Evolutionary conservation across 2,888 invertebrate genomes (phyloP).

Genomic region (Prenolepis imparis): DNA sequence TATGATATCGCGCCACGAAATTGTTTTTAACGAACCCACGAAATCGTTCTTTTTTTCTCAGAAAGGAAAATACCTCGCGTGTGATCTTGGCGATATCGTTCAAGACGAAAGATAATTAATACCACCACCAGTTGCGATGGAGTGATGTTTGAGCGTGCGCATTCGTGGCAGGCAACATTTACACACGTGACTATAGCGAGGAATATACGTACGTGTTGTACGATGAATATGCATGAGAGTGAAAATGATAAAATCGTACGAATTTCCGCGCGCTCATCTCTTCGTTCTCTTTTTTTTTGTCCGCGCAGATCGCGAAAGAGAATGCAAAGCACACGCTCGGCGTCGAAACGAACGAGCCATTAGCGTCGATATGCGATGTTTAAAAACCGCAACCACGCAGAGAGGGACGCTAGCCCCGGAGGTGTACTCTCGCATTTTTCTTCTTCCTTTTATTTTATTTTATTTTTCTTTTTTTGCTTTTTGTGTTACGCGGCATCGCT

Average conservation of each 20-base stretch:
- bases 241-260: conserved; percentile 75
- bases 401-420: conserved; percentile 47
- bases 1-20: conserved; percentile 17
- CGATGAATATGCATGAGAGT: conserved; percentile 75
- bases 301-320: conserved; percentile 17
- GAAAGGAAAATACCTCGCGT: neutral
- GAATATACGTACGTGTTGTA: conserved; percentile 54
- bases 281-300: neutral
- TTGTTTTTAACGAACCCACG: conserved; percentile 30
- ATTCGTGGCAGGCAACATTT: conserved; percentile 43
- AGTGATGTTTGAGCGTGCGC: conserved; percentile 44
- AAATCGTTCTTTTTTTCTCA: conserved; percentile 25
- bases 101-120: conserved; percentile 59
- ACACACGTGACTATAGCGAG: conserved; percentile 62
- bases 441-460: neutral
- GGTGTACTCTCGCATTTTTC: conserved; percentile 44
- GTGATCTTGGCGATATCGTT: conserved; percentile 55
- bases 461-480: neutral
- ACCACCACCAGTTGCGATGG: conserved; percentile 72
- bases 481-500: neutral
- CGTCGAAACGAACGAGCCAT: conserved; percentile 67
- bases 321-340: conserved; percentile 53
- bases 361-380: conserved; percentile 71
- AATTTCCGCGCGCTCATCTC: conserved; percentile 58
- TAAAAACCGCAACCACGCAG: conserved; percentile 65